Base-by-base conservation (phyloP, 2,888 invertebrate species). In the Trissonchulus sp. region DNA sequence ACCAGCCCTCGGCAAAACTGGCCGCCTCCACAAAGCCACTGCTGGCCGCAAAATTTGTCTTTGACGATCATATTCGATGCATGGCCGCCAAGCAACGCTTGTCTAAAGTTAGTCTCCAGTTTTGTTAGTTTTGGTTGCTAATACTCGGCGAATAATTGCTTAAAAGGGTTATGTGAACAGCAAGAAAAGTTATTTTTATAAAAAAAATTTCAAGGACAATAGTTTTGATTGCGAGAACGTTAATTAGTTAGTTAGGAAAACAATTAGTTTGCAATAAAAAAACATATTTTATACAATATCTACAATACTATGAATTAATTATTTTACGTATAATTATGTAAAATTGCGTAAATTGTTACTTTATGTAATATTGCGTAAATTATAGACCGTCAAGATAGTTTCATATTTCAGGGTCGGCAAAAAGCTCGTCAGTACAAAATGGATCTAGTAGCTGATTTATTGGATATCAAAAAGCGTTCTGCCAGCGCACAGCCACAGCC, bases 61-160 rank as follows among this genome's bases (percentile, higher is more conserved):
- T 99, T 85, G 98, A 99, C 84, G 99, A 99, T 87, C 97, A 98
- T 84, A 99, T 99, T 80, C 89, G 98, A 37, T 98, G 97, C 84
- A 96, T 98, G 96, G 97, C 98, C 30, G 98, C 98, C 34, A 98
- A 97, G 83, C 98, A 98, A 85, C 93, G 92, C 37, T 80, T 88
- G 30, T 85, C 84, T 1, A 87, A 87, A 79, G 87, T 87, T 63
- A 62, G 31, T 36, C 28, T 63, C 18, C 15, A 30, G 28, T 23
- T 35, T n/a, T 71, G 30, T 38, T 69, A 48, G 18, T 69, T 69
- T 74, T 60, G 62, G 34, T 62, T 48, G 92, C n/a, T 91, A 68
- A 34, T 63, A 33, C 23, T 65, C 23, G 3, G 38, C 28, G 1
- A 23, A 34, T 48, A 71, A 38, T 48, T 73, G 38, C 74, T 15